Percentiles rank a stretch among this genome's conserved stretches.
These are phyloP conservation scores for Epinephelus cyanopodus DNA, from an alignment of 2,113 vertebrate genomes.

Conservation along the genomic window DNA sequence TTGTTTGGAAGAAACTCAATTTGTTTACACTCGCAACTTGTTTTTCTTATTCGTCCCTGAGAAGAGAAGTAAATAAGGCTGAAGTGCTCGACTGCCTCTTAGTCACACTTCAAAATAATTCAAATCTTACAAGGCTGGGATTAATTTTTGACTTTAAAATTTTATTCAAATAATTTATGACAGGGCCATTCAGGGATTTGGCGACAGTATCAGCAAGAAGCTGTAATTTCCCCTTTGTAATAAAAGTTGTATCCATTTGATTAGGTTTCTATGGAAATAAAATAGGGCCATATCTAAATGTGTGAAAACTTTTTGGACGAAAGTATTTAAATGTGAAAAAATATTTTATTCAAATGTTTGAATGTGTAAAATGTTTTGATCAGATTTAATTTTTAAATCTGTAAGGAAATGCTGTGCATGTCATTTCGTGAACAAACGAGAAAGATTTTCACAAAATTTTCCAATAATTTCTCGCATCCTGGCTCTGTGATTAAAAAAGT, in stretches of 20 bases:
- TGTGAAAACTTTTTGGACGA: no score
- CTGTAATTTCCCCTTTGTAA: background rate
- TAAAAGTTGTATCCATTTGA: background rate
- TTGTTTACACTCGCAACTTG: background rate
- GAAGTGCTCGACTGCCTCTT: background rate
- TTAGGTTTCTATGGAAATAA: background rate
- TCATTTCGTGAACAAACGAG: no score
- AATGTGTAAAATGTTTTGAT: no score
- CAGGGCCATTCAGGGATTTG: background rate
- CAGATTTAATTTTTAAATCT: no score
- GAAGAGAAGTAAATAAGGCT: background rate
- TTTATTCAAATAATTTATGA: background rate
- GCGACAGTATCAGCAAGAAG: background rate
- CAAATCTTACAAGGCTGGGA: background rate
- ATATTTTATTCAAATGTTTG: no score
- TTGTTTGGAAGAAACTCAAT: background rate
- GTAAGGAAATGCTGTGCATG: no score
- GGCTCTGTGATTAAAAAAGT: no score
- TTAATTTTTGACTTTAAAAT: background rate
- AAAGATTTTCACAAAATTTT: no score
- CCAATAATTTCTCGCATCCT: no score
- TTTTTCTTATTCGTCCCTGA: background rate
- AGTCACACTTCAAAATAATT: background rate
- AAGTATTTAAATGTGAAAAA: no score
- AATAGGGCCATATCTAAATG: no score